Evolutionary conservation across 2,888 invertebrate genomes (phyloP), one percentile per base, ranked within the genome.

Genomic region (Tetragonisca angustula): DNA sequence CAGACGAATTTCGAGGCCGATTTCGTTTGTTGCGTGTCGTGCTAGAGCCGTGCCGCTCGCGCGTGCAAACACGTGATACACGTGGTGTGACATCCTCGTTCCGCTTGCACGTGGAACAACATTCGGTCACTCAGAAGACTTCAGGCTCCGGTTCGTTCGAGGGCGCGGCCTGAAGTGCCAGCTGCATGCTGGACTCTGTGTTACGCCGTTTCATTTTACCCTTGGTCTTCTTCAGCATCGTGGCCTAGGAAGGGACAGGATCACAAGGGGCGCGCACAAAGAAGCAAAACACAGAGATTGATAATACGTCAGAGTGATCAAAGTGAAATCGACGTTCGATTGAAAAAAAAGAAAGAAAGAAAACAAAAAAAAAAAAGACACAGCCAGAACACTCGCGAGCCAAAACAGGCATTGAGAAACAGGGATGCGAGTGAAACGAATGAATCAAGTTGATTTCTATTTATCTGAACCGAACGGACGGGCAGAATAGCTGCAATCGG

Each of bases 211-310:
- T 98, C 97, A 99, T 98, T 96, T 99, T 99, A 94, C 97, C 97
- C 96, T 98, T 98, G 95, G 97, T 97, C 96, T 99, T 99, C 97
- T 99, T 99, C 96, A 99, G 96, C 99, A 99, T 99, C 95, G 99
- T 99, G 95, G 99, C 99, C 99, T 99, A 96, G 95, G 95, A 96
- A 95, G 95, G 94, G 95, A 91, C 88, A 92, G 91, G 95, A 91
- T 91, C 89, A 92, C 81, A 82, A 86, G 90, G 90, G 88, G 89
- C 89, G 90, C 89, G 83, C 88, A 92, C 90, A 92, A 89, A 90
- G 89, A 90, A 90, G 87, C 88, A 91, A 24, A 24, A 86, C 85
- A 82, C 56, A 74, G 85, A 89, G 84, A 85, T 64, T 32, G 36
- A 43, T 36, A 91, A 81, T 71, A 59, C 21, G 84, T 78, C 84